These are phyloP conservation scores for Zingel zingel DNA, from an alignment of 2,113 vertebrate species.

Conservation along the genomic window DNA sequence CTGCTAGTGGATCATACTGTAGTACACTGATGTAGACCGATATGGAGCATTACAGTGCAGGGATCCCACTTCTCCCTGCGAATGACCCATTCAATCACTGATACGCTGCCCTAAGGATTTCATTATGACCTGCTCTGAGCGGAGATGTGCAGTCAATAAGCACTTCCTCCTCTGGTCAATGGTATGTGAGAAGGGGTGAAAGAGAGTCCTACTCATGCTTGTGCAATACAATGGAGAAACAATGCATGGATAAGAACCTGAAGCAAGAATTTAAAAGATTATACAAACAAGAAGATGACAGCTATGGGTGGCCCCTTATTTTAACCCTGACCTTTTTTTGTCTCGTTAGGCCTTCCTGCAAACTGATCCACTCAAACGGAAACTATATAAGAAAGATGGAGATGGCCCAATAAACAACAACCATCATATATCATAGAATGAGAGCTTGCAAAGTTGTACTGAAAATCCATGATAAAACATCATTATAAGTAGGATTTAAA, in stretches of 20 bases:
- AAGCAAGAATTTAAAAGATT: background rate
- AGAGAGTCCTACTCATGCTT: background rate
- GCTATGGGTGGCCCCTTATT: background rate
- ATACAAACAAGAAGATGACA: background rate
- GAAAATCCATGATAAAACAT: background rate
- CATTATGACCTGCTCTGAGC: constrained; percentile 32
- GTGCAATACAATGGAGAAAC: background rate
- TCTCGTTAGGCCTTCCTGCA: background rate
- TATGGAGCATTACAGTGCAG: constrained; percentile 23
- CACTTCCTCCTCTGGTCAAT: constrained; percentile 26
- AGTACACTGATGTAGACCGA: constrained; percentile 27
- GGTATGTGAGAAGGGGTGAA: background rate
- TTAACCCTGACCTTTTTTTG: background rate
- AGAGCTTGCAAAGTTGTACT: background rate
- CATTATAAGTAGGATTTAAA: constrained; percentile 9
- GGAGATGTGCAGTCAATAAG: constrained; percentile 57
- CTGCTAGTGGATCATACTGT: constrained; percentile 15
- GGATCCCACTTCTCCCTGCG: constrained; percentile 18
- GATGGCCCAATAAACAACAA: background rate
- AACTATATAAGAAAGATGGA: background rate
- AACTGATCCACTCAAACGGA: background rate
- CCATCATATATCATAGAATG: background rate
- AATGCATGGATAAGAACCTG: background rate
- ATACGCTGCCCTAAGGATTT: constrained; percentile 42
- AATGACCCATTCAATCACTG: constrained; percentile 50